phyloP scores from a whole-genome alignment of 2,797 vertebrate genomes.

The Peromyscus melanophrys region DNA sequence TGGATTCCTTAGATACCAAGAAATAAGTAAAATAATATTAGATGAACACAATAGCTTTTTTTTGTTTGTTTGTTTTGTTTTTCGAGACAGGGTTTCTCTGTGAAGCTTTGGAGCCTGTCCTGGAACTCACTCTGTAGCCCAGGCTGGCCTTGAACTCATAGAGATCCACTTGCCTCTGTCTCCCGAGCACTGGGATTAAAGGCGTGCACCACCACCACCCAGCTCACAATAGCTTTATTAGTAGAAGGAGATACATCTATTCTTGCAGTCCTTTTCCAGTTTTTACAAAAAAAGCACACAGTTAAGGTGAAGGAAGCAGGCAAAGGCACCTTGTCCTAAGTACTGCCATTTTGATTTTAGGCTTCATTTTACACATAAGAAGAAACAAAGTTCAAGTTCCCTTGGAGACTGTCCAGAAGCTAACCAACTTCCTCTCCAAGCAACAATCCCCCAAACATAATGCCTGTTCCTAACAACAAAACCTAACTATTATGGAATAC shows the following conservation, averaged over 20 bases:
- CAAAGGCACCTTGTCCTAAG: background rate
- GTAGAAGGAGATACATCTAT: background rate
- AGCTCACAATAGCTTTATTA: background rate
- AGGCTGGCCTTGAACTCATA: too few species aligned
- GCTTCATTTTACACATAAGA: background rate
- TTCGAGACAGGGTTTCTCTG: too few species aligned
- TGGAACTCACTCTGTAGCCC: too few species aligned
- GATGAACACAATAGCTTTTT: constrained; percentile 22
- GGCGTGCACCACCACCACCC: too few species aligned
- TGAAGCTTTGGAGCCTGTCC: too few species aligned
- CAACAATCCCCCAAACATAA: background rate
- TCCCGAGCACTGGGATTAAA: too few species aligned
- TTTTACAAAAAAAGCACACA: constrained; percentile 2
- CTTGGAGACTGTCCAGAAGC: background rate
- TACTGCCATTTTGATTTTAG: background rate
- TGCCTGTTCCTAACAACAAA: background rate
- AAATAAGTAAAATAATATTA: constrained; percentile 44
- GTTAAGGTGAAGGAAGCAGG: background rate
- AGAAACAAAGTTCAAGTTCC: background rate
- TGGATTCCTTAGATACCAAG: constrained; percentile 33
- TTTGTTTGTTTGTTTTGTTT: too few species aligned
- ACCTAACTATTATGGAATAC: background rate
- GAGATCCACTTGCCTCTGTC: too few species aligned
- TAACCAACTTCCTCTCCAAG: background rate
- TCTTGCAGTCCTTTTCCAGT: background rate